Percentiles rank a stretch among this genome's conserved stretches.
Conservation (phyloP, 2,113 vertebrate genomes). For the Ceyx margarethae region DNA sequence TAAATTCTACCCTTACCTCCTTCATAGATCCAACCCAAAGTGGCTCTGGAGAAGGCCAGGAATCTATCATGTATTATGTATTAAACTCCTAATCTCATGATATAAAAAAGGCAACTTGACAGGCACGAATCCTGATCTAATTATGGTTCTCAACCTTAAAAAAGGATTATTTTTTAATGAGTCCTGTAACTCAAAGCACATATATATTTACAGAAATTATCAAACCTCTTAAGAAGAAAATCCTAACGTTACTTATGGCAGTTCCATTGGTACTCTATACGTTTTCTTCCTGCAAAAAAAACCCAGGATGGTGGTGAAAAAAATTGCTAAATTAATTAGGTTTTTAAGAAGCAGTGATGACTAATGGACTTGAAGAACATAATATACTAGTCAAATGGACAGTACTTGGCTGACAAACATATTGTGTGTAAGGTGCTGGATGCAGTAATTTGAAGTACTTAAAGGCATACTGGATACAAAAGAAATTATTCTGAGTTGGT, state of each 20-base stretch:
- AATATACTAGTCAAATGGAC: neutral
- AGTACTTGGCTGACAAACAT: neutral
- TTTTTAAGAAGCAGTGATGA: neutral
- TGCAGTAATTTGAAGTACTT: neutral
- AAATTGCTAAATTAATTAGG: neutral
- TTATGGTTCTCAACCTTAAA: constrained; percentile 47
- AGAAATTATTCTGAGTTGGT: neutral
- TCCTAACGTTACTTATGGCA: neutral
- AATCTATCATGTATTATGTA: constrained; percentile 29
- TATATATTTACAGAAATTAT: constrained; percentile 61
- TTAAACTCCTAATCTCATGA: constrained; percentile 51
- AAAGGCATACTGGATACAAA: neutral
- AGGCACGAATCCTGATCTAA: constrained; percentile 57
- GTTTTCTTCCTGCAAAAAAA: neutral
- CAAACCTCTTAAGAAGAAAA: constrained; percentile 46
- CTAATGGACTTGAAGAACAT: neutral
- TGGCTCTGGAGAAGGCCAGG: constrained; percentile 29
- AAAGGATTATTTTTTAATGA: constrained; percentile 62
- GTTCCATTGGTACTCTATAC: neutral
- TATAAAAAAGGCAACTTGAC: constrained; percentile 48
- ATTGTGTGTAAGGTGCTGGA: neutral
- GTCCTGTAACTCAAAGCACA: constrained; percentile 35
- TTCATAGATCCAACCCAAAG: neutral
- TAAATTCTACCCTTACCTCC: neutral
- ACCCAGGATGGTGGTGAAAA: neutral